Evolutionary conservation across 2,113 vertebrate species (phyloP).

Genomic region (Nycticebus coucang): DNA sequence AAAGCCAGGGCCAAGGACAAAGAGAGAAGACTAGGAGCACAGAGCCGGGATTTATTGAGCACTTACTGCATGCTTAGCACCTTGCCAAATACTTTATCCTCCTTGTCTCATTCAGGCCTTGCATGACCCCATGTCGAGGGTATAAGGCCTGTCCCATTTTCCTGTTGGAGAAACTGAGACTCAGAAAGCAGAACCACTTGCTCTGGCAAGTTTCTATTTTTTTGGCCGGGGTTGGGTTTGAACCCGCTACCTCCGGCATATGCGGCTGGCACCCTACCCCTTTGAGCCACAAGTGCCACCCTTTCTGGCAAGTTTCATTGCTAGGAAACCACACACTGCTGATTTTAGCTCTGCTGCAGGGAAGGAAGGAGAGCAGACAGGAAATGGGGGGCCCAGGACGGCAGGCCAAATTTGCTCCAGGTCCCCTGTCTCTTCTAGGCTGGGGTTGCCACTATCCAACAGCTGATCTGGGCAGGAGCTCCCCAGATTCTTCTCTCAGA

Average conservation of each 20-base stretch:
- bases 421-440: neutral
- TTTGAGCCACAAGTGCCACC: too few relatives aligned
- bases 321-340: neutral
- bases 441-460: neutral
- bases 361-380: constrained; percentile 6
- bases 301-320: too few relatives aligned
- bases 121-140: fast-evolving
- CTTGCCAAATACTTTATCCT: neutral
- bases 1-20: neutral
- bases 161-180: neutral
- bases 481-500: neutral
- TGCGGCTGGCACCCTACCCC: too few relatives aligned
- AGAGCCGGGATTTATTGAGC: neutral
- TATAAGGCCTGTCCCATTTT: fast-evolving
- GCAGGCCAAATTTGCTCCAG: neutral
- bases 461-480: neutral
- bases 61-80: neutral
- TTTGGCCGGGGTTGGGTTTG: too few relatives aligned
- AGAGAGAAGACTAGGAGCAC: fast-evolving
- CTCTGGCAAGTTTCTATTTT: too few relatives aligned
- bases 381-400: neutral
- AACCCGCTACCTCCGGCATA: too few relatives aligned
- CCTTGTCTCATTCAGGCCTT: neutral
- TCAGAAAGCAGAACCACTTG: neutral
- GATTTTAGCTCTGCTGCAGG: neutral